A percentile compares a stretch with the other conserved stretches of the same genome.
These are phyloP conservation scores for Psittacula cyanocephala DNA, from an alignment of 2,113 vertebrate species.

Conservation along the genomic window DNA sequence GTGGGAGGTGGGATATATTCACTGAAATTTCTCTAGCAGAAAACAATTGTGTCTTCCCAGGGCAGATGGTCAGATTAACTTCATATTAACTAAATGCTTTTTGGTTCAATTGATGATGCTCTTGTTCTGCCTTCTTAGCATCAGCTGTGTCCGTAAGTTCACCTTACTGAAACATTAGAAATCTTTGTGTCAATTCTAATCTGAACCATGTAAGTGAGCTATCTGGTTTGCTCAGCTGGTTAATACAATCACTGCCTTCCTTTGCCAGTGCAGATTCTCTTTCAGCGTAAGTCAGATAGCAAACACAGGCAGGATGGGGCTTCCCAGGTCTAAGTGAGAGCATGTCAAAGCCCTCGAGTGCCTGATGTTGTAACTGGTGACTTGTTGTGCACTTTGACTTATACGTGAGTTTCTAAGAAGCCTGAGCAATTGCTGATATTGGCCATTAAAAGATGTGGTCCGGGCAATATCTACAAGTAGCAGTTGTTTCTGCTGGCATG, in stretches of 20 bases:
- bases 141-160: neutral
- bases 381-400: neutral
- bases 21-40: neutral
- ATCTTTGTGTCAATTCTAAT: neutral
- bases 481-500: neutral
- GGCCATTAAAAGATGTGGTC: neutral
- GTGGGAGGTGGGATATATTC: neutral
- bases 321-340: neutral
- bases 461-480: neutral
- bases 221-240: neutral
- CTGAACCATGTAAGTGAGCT: neutral
- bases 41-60: neutral
- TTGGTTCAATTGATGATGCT: neutral
- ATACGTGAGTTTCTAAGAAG: neutral
- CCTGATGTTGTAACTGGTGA: neutral
- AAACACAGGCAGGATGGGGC: neutral
- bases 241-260: rapidly evolving
- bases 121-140: neutral
- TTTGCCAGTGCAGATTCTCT: neutral
- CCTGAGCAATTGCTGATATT: neutral
- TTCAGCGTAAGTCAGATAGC: neutral
- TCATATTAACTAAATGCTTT: neutral
- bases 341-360: neutral
- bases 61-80: neutral
- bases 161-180: neutral